Conservation (phyloP, 2,888 invertebrate genomes). For the Erannis defoliaria region DNA sequence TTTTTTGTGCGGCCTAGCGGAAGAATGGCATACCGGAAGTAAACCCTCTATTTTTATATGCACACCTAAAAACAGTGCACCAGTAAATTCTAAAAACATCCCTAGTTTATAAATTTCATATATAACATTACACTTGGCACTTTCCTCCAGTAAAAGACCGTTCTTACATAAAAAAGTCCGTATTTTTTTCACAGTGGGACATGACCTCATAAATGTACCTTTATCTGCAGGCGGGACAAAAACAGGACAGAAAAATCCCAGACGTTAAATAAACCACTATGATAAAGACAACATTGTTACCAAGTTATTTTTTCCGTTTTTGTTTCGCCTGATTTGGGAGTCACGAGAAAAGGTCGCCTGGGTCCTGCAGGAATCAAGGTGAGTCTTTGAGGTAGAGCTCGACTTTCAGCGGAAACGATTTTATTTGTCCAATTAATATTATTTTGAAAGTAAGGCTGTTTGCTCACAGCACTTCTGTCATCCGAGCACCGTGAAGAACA, state of each 20-base stretch:
- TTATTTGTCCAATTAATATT: background rate
- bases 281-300: constrained; percentile 59
- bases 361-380: constrained; percentile 62
- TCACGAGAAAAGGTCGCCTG: constrained; percentile 57
- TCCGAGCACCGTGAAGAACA: no score
- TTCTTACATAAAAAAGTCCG: constrained; percentile 41
- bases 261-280: constrained; percentile 61
- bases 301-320: constrained; percentile 58
- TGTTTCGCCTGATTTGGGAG: constrained; percentile 56
- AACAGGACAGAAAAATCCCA: constrained; percentile 52
- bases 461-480: no score
- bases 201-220: constrained; percentile 46
- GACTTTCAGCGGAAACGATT: constrained; percentile 31
- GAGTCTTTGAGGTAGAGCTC: constrained; percentile 44
- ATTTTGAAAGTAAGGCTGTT: no score
- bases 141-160: constrained; percentile 23
- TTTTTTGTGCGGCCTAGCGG: no score
- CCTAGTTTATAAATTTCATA: constrained; percentile 28
- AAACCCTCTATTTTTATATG: no score
- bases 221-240: constrained; percentile 39
- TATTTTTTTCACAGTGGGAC: constrained; percentile 43
- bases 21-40: no score
- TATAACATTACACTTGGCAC: constrained; percentile 30
- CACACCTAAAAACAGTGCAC: no score
- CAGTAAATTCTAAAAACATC: constrained; percentile 19